Evolutionary conservation across 1,140 invertebrate species (phyloP), one percentile per base, ranked within the genome.

Genomic region (Dendroctonus ponderosae): DNA sequence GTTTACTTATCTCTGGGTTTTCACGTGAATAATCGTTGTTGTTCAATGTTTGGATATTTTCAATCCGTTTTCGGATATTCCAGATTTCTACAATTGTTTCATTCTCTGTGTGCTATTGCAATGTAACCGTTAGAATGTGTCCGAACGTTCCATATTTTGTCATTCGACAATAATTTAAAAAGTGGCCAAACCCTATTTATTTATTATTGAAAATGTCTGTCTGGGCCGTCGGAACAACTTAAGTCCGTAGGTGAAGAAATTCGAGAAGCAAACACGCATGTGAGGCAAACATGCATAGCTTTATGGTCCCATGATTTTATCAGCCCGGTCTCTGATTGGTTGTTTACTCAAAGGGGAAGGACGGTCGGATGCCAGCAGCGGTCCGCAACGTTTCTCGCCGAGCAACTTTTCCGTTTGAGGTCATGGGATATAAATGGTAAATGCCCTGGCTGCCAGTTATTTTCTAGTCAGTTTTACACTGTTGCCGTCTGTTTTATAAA

Each of bases 301-400:
- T 75, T 75, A 78, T 75, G 75, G 75, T 76, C 74, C 76, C 76
- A 76, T 76, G 76, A 78, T 76, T 78, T 78, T 78, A 78, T 78
- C 76, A 75, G 71, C 70, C 75, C 65, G 71, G 70, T 71, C 74
- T 69, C 74, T 76, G 76, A 78, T 78, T 78, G 76, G 76, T 76
- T 78, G 72, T 78, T 76, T 78, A 77, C 75, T 69, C 65, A 77
- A 70, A 67, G 67, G 70, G 76, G 75, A 76, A 72, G 73, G 70
- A 63, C 71, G 66, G 71, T 62, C 68, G 66, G 64, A 63, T 67
- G 64, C 69, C 70, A 61, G 26, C 63, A 61, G 58, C 50, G 62
- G 56, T 62, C 67, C 68, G 70, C 57, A 60, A 39, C 62, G 61
- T 54, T 57, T 46, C 64, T 66, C 63, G 38, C 43, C 64, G 58